Evolutionary conservation across 2,113 vertebrate genomes (phyloP).

Genomic region (Zeus faber): DNA sequence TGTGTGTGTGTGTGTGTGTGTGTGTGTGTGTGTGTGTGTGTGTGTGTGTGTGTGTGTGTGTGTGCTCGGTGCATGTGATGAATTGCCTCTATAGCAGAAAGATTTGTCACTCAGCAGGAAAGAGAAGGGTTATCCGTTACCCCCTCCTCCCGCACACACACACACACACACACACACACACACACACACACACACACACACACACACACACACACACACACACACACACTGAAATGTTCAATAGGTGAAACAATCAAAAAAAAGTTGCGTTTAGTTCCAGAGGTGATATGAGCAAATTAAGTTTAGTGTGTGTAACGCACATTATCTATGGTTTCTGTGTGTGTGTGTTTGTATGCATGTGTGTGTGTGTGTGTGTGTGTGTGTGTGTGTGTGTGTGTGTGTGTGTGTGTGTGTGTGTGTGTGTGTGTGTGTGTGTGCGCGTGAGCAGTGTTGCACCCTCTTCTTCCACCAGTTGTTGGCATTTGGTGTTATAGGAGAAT

Average conservation of each 20-base stretch:
- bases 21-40: conserved; percentile 10
- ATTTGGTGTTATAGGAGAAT: too few species aligned
- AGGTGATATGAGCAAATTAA: conserved; percentile 19
- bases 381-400: conserved; percentile 12
- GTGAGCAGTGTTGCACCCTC: too few species aligned
- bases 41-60: conserved; percentile 16
- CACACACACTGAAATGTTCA: conserved; percentile 1
- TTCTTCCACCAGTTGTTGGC: too few species aligned
- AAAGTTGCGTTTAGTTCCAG: conserved; percentile 26
- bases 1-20: conserved; percentile 2
- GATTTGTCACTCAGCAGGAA: conserved; percentile 64
- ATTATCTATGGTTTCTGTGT: too few species aligned
- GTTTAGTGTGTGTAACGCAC: conserved; percentile 16
- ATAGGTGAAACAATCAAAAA: too few species aligned
- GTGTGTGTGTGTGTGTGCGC: not conserved
- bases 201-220: conserved; percentile 7
- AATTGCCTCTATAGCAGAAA: conserved; percentile 51
- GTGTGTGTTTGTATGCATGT: too few species aligned
- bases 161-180: not conserved
- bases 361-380: conserved; percentile 9
- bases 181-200: conserved; percentile 25
- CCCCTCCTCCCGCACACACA: not conserved
- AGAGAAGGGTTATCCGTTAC: conserved; percentile 23
- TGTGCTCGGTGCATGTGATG: conserved; percentile 24
- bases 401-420: conserved; percentile 6